Conservation (phyloP, 2,113 vertebrate genomes). For the Pipra filicauda region DNA sequence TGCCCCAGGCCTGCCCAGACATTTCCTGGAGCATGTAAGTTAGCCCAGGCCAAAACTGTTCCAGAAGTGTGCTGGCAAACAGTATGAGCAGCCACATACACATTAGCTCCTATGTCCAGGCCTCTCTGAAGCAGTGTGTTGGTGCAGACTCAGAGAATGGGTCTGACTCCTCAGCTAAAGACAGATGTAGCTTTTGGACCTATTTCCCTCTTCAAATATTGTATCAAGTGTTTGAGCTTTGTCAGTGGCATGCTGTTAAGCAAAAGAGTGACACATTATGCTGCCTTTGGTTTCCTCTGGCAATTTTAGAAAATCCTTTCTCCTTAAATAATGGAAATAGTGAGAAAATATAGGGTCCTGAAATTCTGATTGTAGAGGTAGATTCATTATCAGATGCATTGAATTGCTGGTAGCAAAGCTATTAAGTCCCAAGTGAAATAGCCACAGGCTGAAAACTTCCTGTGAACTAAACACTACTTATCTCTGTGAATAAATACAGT, state of each 20-base stretch:
- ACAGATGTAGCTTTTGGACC: not conserved
- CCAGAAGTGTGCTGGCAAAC: not conserved
- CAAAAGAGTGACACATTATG: not conserved
- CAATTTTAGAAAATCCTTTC: not conserved
- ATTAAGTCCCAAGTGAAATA: not conserved
- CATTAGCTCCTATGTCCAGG: too few species aligned
- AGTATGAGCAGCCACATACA: too few species aligned
- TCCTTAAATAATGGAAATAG: not conserved
- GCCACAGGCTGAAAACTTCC: not conserved
- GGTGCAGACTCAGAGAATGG: not conserved
- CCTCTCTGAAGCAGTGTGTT: not conserved
- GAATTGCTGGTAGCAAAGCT: not conserved
- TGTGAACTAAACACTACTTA: not conserved
- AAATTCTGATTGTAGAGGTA: not conserved
- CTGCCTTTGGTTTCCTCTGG: not conserved
- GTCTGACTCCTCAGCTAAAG: not conserved
- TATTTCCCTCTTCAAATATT: not conserved
- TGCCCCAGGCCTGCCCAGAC: not conserved
- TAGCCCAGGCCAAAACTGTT: not conserved
- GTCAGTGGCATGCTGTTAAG: not conserved
- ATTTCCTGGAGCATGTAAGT: rapidly evolving
- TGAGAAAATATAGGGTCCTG: not conserved
- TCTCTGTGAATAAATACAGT: not conserved
- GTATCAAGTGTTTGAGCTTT: not conserved
- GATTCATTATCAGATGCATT: not conserved